Conservation (phyloP, 2,888 invertebrate species). For the Pyralis farinalis region DNA sequence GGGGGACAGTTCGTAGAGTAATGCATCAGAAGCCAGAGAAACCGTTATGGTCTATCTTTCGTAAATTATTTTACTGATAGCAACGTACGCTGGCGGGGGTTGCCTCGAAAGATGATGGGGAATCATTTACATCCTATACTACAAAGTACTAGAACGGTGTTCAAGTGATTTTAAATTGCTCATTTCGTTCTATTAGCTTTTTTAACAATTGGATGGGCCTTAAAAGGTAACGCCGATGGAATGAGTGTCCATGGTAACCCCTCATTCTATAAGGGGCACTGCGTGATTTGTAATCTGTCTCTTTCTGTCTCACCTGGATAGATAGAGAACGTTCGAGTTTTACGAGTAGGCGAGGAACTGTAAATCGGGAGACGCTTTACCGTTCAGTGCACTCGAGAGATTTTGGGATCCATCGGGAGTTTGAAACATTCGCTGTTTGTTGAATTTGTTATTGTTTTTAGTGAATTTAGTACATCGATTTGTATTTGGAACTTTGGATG, state of each 20-base stretch:
- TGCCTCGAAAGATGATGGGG: too few relatives aligned
- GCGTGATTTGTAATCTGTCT: constrained; percentile 30
- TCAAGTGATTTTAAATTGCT: not conserved
- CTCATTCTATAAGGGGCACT: constrained; percentile 18
- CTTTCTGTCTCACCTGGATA: constrained; percentile 23
- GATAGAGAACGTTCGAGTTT: constrained; percentile 39
- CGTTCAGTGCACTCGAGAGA: constrained; percentile 49
- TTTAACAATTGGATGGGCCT: not conserved
- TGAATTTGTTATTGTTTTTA: constrained; percentile 9
- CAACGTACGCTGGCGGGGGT: too few relatives aligned
- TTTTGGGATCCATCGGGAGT: constrained; percentile 31
- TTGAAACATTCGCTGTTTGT: constrained; percentile 27
- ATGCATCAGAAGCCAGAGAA: too few relatives aligned
- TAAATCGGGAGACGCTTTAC: constrained; percentile 51
- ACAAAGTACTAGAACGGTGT: too few relatives aligned
- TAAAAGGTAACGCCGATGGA: not conserved
- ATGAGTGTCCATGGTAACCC: constrained; percentile 16
- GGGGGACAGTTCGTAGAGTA: too few relatives aligned
- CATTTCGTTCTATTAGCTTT: not conserved
- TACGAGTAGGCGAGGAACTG: constrained; percentile 40
- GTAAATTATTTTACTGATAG: too few relatives aligned
- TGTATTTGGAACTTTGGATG: not conserved
- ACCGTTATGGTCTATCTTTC: too few relatives aligned
- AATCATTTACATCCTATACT: too few relatives aligned
- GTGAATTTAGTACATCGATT: not conserved